Conservation (phyloP, 1,140 invertebrate genomes). For the Lanistes nyassanus region DNA sequence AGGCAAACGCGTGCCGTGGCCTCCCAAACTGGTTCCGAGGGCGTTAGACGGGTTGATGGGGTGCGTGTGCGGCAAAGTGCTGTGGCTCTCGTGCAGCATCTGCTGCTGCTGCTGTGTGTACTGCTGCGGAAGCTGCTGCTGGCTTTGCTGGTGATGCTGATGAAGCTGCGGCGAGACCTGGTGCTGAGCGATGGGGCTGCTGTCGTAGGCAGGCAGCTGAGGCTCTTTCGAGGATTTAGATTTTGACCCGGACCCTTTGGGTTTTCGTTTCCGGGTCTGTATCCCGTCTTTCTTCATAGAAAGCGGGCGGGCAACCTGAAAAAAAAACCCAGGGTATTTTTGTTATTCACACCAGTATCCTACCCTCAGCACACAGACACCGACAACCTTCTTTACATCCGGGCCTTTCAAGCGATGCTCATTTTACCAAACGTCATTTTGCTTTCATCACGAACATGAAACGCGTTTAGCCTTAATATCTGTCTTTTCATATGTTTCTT, state of each 20-base stretch:
- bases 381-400: too few species aligned
- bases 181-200: not conserved
- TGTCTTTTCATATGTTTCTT: too few species aligned
- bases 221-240: conserved; percentile 6
- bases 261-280: conserved; percentile 93
- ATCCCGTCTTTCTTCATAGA: conserved; percentile 98
- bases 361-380: too few species aligned
- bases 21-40: conserved; percentile 7
- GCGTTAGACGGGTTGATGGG: conserved; percentile 22
- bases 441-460: too few species aligned
- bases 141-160: conserved; percentile 23
- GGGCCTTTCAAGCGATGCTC: too few species aligned
- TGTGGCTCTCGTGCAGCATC: conserved; percentile 22
- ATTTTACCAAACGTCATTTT: too few species aligned
- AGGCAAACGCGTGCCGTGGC: not conserved
- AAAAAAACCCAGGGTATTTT: conserved; percentile 14
- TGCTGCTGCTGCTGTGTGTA: conserved; percentile 27
- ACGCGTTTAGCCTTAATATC: too few species aligned
- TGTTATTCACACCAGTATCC: too few species aligned
- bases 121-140: conserved; percentile 28
- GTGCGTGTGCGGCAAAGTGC: conserved; percentile 2
- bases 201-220: not conserved
- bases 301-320: conserved; percentile 76
- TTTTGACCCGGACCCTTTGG: conserved; percentile 30
- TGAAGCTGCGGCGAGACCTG: not conserved